Conservation (phyloP, 2,888 invertebrate genomes). For the Epinotia brunnichana region DNA sequence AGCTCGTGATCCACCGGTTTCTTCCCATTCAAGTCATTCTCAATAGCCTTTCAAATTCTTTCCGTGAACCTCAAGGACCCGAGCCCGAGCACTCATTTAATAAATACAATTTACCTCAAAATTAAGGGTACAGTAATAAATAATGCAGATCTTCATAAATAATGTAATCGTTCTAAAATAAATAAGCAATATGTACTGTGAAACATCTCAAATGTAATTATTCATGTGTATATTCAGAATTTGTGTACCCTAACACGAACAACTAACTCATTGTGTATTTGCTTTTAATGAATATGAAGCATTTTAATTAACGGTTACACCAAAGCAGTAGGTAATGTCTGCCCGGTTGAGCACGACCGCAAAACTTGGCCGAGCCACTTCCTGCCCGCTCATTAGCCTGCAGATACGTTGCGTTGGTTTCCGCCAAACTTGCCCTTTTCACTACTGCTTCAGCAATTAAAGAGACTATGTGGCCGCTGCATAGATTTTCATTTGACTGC, state of each 20-base stretch:
- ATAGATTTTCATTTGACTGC: neutral
- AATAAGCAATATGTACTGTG: neutral
- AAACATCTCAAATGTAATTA: neutral
- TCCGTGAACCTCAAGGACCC: conserved; percentile 7
- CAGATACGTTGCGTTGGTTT: conserved; percentile 35
- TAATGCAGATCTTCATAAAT: conserved; percentile 56
- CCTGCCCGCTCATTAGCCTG: conserved; percentile 33
- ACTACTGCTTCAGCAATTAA: conserved; percentile 31
- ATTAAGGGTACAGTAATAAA: conserved; percentile 47
- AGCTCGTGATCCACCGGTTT: neutral
- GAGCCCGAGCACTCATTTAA: conserved; percentile 41
- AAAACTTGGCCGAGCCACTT: conserved; percentile 2
- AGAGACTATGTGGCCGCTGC: neutral
- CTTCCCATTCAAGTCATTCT: conserved; percentile 7
- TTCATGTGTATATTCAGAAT: too few species aligned
- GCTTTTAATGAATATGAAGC: conserved; percentile 15
- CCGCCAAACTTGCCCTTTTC: conserved; percentile 23
- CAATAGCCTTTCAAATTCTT: conserved; percentile 17
- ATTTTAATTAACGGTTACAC: conserved; percentile 26
- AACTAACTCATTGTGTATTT: conserved; percentile 14
- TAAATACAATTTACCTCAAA: conserved; percentile 49
- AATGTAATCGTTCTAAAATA: conserved; percentile 63
- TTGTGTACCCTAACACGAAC: neutral
- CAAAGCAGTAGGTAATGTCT: neutral
- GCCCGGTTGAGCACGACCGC: conserved; percentile 13